Evolutionary conservation across 2,888 invertebrate genomes (phyloP), one percentile per base, ranked within the genome.

Genomic region (Ptychoptera contaminata): DNA sequence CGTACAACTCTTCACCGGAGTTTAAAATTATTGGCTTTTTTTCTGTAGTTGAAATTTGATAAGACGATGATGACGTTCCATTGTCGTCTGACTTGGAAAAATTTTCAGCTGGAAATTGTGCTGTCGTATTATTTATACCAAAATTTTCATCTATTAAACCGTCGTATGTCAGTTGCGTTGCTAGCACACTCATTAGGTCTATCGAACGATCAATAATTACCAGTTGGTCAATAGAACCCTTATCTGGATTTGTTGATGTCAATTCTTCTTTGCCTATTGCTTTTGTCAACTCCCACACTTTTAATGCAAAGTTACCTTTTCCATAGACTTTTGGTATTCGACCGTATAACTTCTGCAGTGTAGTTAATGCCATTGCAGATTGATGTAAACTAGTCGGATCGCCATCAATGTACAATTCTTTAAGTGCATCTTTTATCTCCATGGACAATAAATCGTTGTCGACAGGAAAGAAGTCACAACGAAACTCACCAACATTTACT

Each of bases 121-220:
- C 86, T 16, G 84, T 81, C 30, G 81, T 78, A 54, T 74, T 79
- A 53, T 80, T 81, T 47, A 96, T 87, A 32, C 85, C 84, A 65
- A 82, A 96, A 46, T 92, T 74, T 63, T 97, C 96, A 67, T 98
- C 98, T 50, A 98, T 87, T 8, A 98, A 72, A 3, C 97, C 98
- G 65, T 96, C 96, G 56, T 97, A 98, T 0, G 97, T 97, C 32
- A 96, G 74, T 58, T 97, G 98, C 0, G 93, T 93, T 1, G 88
- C 80, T 55, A 98, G 70, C 1, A 93, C 88, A 40, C 92, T 87
- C 40, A 97, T 74, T 44, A 93, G 74, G 71, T 99, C 98, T 3
- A 93, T 75, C 37, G 82, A 79, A 23, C 98, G 73, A 65, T 99
- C 98, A 2, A 98, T 67, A 39, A 98, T 66, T 8, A 98, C 69